A percentile compares a stretch with the other conserved stretches of the same genome.
Evolutionary conservation across 2,113 vertebrate species (phyloP).

Genomic region (Gymnogyps californianus): DNA sequence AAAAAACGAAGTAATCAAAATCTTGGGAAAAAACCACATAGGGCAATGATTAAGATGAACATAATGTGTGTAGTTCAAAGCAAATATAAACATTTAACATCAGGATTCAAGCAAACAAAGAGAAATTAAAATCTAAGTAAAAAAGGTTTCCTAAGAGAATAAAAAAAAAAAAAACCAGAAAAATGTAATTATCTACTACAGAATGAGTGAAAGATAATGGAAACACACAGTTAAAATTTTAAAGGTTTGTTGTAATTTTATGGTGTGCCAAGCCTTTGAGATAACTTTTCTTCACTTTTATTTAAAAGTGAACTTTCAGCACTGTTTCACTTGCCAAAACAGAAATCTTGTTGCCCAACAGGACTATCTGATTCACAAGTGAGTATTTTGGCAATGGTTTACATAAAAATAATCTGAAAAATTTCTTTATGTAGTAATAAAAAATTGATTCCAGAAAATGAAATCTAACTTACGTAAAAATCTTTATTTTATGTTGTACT

Average conservation of each 20-base stretch:
- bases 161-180: neutral
- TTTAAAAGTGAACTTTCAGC: constrained; percentile 37
- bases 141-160: neutral
- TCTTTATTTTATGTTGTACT: neutral
- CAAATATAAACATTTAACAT: constrained; percentile 43
- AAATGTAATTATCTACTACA: neutral
- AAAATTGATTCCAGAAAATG: neutral
- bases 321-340: constrained; percentile 76
- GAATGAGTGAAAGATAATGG: constrained; percentile 38
- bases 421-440: neutral
- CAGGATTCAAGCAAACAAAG: constrained; percentile 30
- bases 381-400: neutral
- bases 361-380: neutral
- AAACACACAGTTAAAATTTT: constrained; percentile 26
- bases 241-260: constrained; percentile 26
- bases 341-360: neutral
- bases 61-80: neutral
- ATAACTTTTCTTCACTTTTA: constrained; percentile 28
- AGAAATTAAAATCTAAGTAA: constrained; percentile 31
- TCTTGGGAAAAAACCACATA: neutral
- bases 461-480: neutral
- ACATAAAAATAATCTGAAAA: neutral
- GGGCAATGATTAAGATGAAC: neutral
- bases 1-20: constrained; percentile 7
- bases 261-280: constrained; percentile 27